A percentile compares a stretch with the other conserved stretches of the same genome.
Evolutionary conservation across 92 coral and sea anemone genomes (phyloP).

Genomic region (Zoanthus solanderi): DNA sequence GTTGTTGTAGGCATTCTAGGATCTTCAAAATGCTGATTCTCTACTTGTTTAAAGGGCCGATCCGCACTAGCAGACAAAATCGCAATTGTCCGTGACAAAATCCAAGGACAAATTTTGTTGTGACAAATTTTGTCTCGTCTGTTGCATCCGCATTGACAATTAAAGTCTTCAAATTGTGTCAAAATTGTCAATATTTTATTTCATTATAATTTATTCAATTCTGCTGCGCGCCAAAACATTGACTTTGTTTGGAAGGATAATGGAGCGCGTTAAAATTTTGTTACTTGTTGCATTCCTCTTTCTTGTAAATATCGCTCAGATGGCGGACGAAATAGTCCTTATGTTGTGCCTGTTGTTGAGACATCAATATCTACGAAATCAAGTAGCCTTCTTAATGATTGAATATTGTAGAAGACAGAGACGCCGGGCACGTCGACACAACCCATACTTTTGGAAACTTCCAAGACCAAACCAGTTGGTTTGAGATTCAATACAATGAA

Average conservation of each 20-base stretch:
- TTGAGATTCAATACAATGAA: conserved; percentile 22
- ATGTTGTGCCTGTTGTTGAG: conserved; percentile 22
- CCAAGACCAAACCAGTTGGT: conserved; percentile 45
- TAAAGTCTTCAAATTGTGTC: no score
- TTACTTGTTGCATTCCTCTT: not conserved
- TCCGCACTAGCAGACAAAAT: no score
- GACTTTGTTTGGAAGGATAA: not conserved
- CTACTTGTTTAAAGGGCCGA: no score
- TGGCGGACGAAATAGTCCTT: conserved; percentile 13
- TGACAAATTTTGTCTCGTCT: no score
- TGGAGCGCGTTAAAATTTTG: not conserved
- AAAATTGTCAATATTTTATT: no score
- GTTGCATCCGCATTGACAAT: no score
- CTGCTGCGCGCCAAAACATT: no score
- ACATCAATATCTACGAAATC: conserved; percentile 22
- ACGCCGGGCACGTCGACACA: conserved; percentile 51
- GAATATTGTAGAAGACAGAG: conserved; percentile 37
- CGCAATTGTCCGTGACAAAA: no score
- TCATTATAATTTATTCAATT: no score
- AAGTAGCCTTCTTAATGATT: not conserved
- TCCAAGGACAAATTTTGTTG: no score
- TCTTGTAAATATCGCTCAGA: not conserved
- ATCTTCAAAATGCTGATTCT: no score
- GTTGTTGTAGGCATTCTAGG: no score
- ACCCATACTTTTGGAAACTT: conserved; percentile 53